These are phyloP conservation scores for Agrochola lota DNA, from an alignment of 2,888 invertebrate species.

Conservation along the genomic window DNA sequence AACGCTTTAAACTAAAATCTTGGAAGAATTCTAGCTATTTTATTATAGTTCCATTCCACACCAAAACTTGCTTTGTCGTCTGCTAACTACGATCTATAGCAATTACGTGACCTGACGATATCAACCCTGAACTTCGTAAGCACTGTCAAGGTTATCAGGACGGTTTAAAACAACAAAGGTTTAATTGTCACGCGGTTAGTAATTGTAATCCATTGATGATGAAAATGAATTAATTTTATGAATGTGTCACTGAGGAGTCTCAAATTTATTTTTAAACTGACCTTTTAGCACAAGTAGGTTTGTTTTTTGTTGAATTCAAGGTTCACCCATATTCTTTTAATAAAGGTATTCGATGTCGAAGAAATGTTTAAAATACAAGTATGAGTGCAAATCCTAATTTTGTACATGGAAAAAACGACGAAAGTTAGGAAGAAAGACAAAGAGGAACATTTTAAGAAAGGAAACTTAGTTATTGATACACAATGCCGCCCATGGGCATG, in stretches of 20 bases:
- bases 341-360: background rate
- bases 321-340: background rate
- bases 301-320: background rate
- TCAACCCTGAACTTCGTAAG: slow-evolving; percentile 62
- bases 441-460: background rate
- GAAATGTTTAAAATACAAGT: background rate
- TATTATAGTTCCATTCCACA: slow-evolving; percentile 21
- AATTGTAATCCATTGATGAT: slow-evolving; percentile 44
- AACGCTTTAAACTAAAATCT: background rate
- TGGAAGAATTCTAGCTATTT: slow-evolving; percentile 14
- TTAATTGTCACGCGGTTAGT: slow-evolving; percentile 50
- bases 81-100: slow-evolving; percentile 45
- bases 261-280: background rate
- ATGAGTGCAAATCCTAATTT: background rate
- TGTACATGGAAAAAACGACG: background rate
- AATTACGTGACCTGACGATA: slow-evolving; percentile 59
- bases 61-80: slow-evolving; percentile 37
- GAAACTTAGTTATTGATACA: background rate
- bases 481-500: too few species aligned
- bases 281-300: background rate
- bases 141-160: slow-evolving; percentile 55
- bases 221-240: slow-evolving; percentile 30
- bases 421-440: background rate
- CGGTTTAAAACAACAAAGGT: slow-evolving; percentile 51
- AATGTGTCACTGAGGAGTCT: slow-evolving; percentile 5